A percentile compares a stretch with the other conserved stretches of the same genome.
Evolutionary conservation across 2,888 invertebrate species (phyloP).

Genomic region (Chloroclysta siterata): DNA sequence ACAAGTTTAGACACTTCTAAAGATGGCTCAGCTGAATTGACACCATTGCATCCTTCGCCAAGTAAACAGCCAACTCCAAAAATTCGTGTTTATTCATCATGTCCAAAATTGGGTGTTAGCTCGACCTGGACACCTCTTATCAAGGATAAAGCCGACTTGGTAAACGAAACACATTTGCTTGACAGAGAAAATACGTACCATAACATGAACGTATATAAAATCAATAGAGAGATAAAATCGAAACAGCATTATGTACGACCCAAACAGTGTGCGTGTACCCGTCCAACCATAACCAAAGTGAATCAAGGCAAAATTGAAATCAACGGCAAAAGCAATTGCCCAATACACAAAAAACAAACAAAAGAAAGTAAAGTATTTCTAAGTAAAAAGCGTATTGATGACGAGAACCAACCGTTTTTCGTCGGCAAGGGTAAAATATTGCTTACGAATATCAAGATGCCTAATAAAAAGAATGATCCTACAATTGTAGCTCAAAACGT

Average conservation of each 20-base stretch:
- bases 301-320: slow-evolving; percentile 40
- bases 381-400: slow-evolving; percentile 47
- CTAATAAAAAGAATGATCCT: neutral
- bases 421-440: slow-evolving; percentile 71
- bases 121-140: neutral
- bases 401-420: slow-evolving; percentile 54
- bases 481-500: neutral
- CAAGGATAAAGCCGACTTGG: neutral
- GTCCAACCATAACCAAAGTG: slow-evolving; percentile 29
- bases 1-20: slow-evolving; percentile 11
- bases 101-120: neutral
- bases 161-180: too few relatives aligned
- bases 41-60: slow-evolving; percentile 6
- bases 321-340: slow-evolving; percentile 40
- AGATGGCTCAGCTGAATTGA: slow-evolving; percentile 15
- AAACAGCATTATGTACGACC: neutral
- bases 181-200: too few relatives aligned
- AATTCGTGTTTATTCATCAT: slow-evolving; percentile 27
- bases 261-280: slow-evolving; percentile 28
- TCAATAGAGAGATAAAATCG: neutral
- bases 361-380: slow-evolving; percentile 48
- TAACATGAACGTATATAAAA: too few relatives aligned
- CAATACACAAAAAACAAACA: slow-evolving; percentile 24
- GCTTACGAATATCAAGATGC: slow-evolving; percentile 60
- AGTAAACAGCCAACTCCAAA: slow-evolving; percentile 19